Evolutionary conservation across 2,113 vertebrate species (phyloP), one percentile per base, ranked within the genome.

Genomic region (Tautogolabrus adspersus): DNA sequence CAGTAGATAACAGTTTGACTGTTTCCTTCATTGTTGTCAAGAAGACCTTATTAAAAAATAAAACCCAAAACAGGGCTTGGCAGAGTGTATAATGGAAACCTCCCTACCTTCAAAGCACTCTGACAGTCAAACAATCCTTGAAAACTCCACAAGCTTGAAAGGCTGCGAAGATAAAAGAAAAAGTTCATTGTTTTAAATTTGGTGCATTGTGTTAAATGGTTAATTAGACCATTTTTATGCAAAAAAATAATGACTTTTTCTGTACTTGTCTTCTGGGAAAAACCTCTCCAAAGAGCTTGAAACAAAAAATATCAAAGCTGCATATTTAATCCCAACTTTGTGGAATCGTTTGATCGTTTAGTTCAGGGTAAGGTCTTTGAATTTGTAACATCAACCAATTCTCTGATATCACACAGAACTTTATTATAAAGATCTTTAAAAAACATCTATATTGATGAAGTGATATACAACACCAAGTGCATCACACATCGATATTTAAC

Each of bases 61-160:
- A 58, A 65, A 10, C 44, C n/a, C 10, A 42, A 40, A 19, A 23
- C 21, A 42, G 56, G 19, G 38, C 8, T 19, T 51, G 23, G 46
- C 23, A 11, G 6, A 44, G 10, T 4, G 38, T 54, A 42, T 18
- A 13, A 30, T 30, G 10, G 18, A 44, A 72, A 55, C 34, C 30
- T 21, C 49, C 49, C 49, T n/a, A 52, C 49, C 49, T 57, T 56
- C 19, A 59, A 68, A 62, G n/a, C 49, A 16, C 71, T 16, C 38
- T 18, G 23, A 13, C 55, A 52, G 55, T 54, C 26, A 51, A 58
- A 26, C 34, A 51, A 19, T 51, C 54, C 13, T 54, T 42, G 1
- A 70, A 47, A 56, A 34, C 34, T 54, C 54, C 13, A 15, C 44
- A 23, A 42, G 47, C 11, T 8, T 21, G 15, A 62, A 63, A 70